These are phyloP conservation scores for Druceiella hillmani DNA, from an alignment of 2,888 invertebrate genomes.

Conservation along the genomic window DNA sequence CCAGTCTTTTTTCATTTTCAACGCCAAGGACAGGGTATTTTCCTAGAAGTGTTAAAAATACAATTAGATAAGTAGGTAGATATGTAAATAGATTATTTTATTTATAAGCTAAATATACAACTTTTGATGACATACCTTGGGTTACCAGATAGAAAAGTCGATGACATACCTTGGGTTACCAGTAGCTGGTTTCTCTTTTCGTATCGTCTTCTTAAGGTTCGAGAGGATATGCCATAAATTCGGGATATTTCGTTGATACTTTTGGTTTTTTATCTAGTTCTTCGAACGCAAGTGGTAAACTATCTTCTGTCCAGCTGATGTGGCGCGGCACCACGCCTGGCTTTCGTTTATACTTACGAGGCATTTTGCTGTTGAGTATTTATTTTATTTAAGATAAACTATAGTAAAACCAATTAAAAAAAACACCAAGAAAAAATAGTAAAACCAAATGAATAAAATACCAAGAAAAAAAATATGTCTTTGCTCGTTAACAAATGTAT, in stretches of 20 bases:
- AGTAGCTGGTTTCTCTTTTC: conserved; percentile 19
- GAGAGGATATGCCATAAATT: conserved; percentile 19
- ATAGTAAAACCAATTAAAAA: too few species aligned
- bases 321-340: conserved; percentile 19
- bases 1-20: too few species aligned
- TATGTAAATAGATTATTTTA: conserved; percentile 13
- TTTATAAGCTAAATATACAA: conserved; percentile 10
- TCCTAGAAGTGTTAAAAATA: too few species aligned
- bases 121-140: conserved; percentile 16
- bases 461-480: too few species aligned
- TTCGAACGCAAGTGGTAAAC: conserved; percentile 19
- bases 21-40: too few species aligned
- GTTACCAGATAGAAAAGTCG: conserved; percentile 11
- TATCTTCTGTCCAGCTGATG: conserved; percentile 23
- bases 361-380: conserved; percentile 8
- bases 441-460: too few species aligned
- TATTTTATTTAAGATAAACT: too few species aligned
- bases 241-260: conserved; percentile 21
- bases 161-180: conserved; percentile 15
- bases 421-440: too few species aligned
- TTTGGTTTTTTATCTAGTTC: conserved; percentile 19
- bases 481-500: too few species aligned
- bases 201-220: conserved; percentile 22
- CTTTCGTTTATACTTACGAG: conserved; percentile 13
- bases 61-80: conserved; percentile 11